Evolutionary conservation across 2,888 invertebrate genomes (phyloP).

Genomic region (Buathra laborator): DNA sequence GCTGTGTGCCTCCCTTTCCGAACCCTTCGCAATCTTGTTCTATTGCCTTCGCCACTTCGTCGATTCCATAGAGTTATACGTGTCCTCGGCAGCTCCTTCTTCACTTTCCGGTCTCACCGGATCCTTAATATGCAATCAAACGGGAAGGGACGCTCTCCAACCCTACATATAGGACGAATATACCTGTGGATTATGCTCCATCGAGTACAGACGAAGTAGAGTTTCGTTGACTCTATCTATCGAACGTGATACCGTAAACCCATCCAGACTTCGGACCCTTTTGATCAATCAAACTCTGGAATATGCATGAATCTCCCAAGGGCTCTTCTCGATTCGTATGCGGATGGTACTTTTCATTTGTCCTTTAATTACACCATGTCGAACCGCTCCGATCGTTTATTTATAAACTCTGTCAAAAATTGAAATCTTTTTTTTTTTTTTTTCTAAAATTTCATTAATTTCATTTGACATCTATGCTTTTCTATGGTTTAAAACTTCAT

Average conservation of each 20-base stretch:
- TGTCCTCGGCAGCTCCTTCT: constrained; percentile 14
- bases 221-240: constrained; percentile 43
- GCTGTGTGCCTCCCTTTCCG: constrained; percentile 50
- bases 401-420: not conserved
- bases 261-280: constrained; percentile 33
- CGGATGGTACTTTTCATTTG: constrained; percentile 26
- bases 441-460: not conserved
- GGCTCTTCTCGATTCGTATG: constrained; percentile 11
- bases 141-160: constrained; percentile 65
- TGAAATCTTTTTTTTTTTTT: not conserved
- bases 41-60: constrained; percentile 46
- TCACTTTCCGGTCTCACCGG: constrained; percentile 46
- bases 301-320: constrained; percentile 47
- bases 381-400: not conserved
- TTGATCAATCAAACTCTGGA: constrained; percentile 51
- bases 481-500: not conserved
- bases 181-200: constrained; percentile 50
- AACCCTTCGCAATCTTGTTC: constrained; percentile 33
- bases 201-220: constrained; percentile 17
- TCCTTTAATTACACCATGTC: not conserved
- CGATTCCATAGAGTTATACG: constrained; percentile 26
- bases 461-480: not conserved
- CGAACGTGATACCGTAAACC: constrained; percentile 12
- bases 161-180: not conserved
- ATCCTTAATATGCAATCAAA: constrained; percentile 81